A percentile compares a stretch with the other conserved stretches of the same genome.
phyloP scores from a whole-genome alignment of 2,888 invertebrate genomes.

The Limnephilus lunatus region DNA sequence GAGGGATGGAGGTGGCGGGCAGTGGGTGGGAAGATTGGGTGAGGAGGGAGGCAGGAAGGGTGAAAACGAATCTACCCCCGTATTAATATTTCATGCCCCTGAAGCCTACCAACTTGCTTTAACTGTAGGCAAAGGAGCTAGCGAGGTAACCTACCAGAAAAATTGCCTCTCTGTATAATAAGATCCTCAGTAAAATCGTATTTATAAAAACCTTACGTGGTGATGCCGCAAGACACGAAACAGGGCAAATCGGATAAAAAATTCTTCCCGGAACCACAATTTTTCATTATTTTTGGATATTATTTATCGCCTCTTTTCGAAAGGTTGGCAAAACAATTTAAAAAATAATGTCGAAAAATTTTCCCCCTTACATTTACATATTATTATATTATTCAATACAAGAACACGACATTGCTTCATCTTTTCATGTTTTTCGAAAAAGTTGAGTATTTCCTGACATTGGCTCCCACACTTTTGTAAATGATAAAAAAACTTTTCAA shows the following conservation, averaged over 20 bases:
- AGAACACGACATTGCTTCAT: background rate
- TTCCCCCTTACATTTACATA: background rate
- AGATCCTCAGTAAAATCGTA: conserved; percentile 51
- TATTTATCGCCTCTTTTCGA: background rate
- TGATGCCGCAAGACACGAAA: conserved; percentile 17
- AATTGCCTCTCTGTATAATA: conserved; percentile 54
- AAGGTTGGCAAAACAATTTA: background rate
- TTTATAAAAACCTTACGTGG: conserved; percentile 47
- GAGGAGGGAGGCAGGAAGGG: conserved; percentile 20
- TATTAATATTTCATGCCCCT: conserved; percentile 65
- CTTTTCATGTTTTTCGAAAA: background rate
- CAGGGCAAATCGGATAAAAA: background rate
- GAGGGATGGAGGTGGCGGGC: background rate
- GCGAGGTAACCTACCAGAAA: conserved; percentile 55
- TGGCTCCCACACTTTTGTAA: background rate
- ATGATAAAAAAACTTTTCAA: background rate
- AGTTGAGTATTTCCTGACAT: background rate
- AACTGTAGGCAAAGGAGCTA: conserved; percentile 47
- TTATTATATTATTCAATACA: background rate
- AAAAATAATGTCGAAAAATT: background rate
- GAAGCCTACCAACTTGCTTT: conserved; percentile 49
- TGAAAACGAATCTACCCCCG: conserved; percentile 62
- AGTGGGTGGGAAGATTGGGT: background rate
- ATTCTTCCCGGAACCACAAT: background rate
- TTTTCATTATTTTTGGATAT: conserved; percentile 11